Percentiles rank a stretch among this genome's conserved stretches.
These are phyloP conservation scores for Aythya fuligula DNA, from an alignment of 2,797 vertebrate species.

Conservation along the genomic window DNA sequence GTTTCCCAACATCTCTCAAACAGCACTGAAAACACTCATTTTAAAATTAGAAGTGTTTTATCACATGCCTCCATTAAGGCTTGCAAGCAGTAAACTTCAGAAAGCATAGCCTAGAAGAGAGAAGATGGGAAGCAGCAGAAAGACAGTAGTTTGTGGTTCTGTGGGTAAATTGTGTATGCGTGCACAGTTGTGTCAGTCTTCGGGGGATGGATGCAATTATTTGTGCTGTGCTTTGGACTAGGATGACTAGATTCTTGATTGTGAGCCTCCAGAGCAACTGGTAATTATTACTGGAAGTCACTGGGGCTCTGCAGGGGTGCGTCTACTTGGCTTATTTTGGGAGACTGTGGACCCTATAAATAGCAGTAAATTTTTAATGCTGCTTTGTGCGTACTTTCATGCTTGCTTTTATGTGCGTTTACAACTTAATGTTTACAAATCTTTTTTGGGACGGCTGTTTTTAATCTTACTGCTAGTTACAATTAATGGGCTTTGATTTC, in stretches of 20 bases:
- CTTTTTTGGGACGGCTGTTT: not conserved
- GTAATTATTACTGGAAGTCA: not conserved
- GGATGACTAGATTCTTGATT: not conserved
- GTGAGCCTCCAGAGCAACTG: not conserved
- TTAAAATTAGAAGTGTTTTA: not conserved
- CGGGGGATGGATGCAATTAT: not conserved
- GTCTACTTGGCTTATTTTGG: not conserved
- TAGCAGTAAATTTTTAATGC: not conserved
- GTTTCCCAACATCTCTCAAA: not conserved
- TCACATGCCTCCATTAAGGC: not conserved
- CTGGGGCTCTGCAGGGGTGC: not conserved
- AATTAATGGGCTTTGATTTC: not conserved
- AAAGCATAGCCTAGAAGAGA: rapidly evolving
- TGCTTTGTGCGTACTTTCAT: not conserved
- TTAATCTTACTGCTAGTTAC: not conserved
- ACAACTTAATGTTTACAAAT: not conserved
- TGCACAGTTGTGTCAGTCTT: not conserved
- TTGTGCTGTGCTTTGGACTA: not conserved
- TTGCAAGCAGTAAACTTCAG: not conserved
- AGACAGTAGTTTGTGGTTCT: not conserved
- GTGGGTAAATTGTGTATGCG: rapidly evolving
- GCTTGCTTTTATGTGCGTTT: not conserved
- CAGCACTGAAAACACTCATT: not conserved
- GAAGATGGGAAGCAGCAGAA: not conserved
- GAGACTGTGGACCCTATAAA: not conserved